Base-by-base conservation (phyloP, 1,140 invertebrate genomes). In the Drosophila seguyi region DNA sequence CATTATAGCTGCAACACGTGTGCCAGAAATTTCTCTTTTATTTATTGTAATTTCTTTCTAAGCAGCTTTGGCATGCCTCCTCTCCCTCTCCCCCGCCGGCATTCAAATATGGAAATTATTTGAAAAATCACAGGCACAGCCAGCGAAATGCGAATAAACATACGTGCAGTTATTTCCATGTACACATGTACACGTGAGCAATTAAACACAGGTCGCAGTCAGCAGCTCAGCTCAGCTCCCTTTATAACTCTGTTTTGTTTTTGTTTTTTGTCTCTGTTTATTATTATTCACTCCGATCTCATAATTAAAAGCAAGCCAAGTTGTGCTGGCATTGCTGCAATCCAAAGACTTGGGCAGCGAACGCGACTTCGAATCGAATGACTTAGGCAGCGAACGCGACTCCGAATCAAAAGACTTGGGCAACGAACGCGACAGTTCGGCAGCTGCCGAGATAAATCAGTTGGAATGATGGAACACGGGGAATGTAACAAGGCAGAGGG, bases 321-420 rank as follows among this genome's bases (percentile, higher is more conserved):
- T 25, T 44, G 52, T 59, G 53, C 16, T 57, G 38, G 25, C 27
- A 61, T 52, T 48, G 45, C 45, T n/a, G 59, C 39, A 75, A 76
- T 76, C 38, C 16, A 92, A 92, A 79, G 86, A 92, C 83, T 92
- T 82, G 68, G n/a, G n/a, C n/a, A n/a, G n/a, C n/a, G n/a, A n/a
- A n/a, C n/a, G 25, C 25, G 25, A 25, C 25, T 25, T 4, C 25
- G 25, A 75, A 76, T 76, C 38, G 18, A 92, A 92, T 77, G 86
- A 92, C 83, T 92, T 82, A 65, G 77, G 72, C 75, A 84, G 84
- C 83, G 56, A 92, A 92, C 86, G 78, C 42, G 67, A 27, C 39
- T 48, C 3, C 36, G 20, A 41, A 59, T 59, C 61, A 29, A 92
- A 92, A 79, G 90, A 92, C 90, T 92, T 88, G 69, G 75, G 86